Conservation (phyloP, 2,797 vertebrate genomes). For the Knipowitschia caucasica region DNA sequence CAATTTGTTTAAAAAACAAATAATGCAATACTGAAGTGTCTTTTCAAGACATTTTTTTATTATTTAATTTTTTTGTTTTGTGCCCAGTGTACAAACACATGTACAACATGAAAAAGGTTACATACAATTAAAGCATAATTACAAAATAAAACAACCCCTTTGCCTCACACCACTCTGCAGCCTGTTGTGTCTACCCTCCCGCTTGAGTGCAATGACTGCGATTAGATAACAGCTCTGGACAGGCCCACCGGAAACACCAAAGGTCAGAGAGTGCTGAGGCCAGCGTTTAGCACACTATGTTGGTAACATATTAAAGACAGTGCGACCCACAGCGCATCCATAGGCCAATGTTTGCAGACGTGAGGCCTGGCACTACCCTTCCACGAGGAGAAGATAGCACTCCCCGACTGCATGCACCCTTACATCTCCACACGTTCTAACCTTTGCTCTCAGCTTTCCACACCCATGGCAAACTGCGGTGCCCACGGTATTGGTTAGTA, state of each 20-base stretch:
- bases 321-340: slow-evolving; percentile 28
- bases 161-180: not conserved
- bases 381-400: slow-evolving; percentile 5
- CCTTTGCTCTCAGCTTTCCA: slow-evolving; percentile 59
- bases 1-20: too few relatives aligned
- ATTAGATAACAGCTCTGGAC: slow-evolving; percentile 70
- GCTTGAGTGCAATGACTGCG: slow-evolving; percentile 52
- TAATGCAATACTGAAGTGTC: too few relatives aligned
- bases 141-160: too few relatives aligned
- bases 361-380: too few relatives aligned
- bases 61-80: too few relatives aligned
- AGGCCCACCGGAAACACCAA: slow-evolving; percentile 68
- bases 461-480: slow-evolving; percentile 57
- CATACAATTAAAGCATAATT: too few relatives aligned
- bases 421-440: slow-evolving; percentile 36
- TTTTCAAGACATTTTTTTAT: too few relatives aligned
- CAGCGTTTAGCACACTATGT: slow-evolving; percentile 59
- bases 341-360: too few relatives aligned
- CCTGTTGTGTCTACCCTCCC: slow-evolving; percentile 15
- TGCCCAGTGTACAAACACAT: too few relatives aligned
- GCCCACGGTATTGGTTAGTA: slow-evolving; percentile 56
- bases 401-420: slow-evolving; percentile 18
- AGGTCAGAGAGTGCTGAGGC: slow-evolving; percentile 71
- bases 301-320: slow-evolving; percentile 70
- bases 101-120: too few relatives aligned